Base-by-base conservation (phyloP, 1,140 invertebrate genomes). In the Monomorium pharaonis region DNA sequence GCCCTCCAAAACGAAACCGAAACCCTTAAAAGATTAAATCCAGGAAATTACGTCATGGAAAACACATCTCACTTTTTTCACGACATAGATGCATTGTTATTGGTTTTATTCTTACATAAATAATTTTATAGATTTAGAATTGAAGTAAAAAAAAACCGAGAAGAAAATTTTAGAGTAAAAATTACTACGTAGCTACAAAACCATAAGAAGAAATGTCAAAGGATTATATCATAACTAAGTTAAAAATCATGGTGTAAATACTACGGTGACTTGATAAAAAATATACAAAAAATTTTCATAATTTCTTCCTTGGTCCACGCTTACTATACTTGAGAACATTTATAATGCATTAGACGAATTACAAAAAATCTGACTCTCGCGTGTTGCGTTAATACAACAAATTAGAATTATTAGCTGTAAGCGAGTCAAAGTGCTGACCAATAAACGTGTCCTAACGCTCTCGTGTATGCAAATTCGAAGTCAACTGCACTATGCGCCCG, bases 391-490 rank as follows among this genome's bases (percentile, higher is more conserved):
- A 58, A 81, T 58, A 27, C 16, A 72, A 70, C 33, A 33, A 72
- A 72, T 58, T n/a, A 24, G 21, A 72, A 81, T 56, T 81, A 67
- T 81, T 44, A 21, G 77, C 44, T 24, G 60, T 56, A 58, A 80
- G 63, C 54, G 33, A 81, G 49, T 78, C 75, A n/a, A 78, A 78
- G 30, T 14, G 10, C 47, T 49, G 18, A 63, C 18, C 24, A 72
- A 81, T 81, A 72, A 81, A 72, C 21, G 65, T 49, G 33, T 56
- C 49, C 33, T 33, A 81, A 81, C 30, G 33, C 77, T 58, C 44
- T n/a, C 33, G 10, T 65, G 44, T 89, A 90, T 90, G 89, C 87
- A 91, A 91, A 91, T 90, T 84, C 54, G 56, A 74, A 54, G 84
- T 86, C 88, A 67, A 89, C 78, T 81, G 78, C 78, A 70, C 56